phyloP scores from a whole-genome alignment of 2,888 invertebrate species.

The Scelioninae gen. 1 region DNA sequence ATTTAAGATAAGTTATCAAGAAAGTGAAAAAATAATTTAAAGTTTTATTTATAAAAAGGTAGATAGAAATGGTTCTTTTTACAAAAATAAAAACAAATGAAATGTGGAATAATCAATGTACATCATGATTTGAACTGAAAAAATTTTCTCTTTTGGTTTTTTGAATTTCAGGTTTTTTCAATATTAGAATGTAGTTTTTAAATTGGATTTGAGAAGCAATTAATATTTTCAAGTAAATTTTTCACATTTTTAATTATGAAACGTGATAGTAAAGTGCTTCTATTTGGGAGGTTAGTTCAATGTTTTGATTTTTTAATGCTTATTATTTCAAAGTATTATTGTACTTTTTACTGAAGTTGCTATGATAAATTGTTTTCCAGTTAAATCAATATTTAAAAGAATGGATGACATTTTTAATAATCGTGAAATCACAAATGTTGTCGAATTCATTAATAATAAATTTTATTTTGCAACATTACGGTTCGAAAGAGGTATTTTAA shows the following conservation, averaged over 20 bases:
- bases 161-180: no score
- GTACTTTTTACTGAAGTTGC: neutral
- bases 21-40: neutral
- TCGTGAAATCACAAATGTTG: conserved; percentile 75
- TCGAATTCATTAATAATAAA: conserved; percentile 77
- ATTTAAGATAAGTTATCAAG: neutral
- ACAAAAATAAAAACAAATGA: no score
- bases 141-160: no score
- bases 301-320: neutral
- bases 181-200: no score
- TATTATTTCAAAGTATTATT: no score
- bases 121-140: no score
- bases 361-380: neutral
- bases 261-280: no score
- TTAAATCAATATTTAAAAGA: neutral
- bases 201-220: no score
- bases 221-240: no score
- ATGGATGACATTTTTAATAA: conserved; percentile 71
- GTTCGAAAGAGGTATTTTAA: conserved; percentile 90
- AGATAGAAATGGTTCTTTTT: neutral
- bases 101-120: no score
- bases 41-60: neutral
- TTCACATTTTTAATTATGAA: no score
- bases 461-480: conserved; percentile 95
- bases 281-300: neutral